phyloP scores from a whole-genome alignment of 2,113 vertebrate species.

The Ptyas mucosa region DNA sequence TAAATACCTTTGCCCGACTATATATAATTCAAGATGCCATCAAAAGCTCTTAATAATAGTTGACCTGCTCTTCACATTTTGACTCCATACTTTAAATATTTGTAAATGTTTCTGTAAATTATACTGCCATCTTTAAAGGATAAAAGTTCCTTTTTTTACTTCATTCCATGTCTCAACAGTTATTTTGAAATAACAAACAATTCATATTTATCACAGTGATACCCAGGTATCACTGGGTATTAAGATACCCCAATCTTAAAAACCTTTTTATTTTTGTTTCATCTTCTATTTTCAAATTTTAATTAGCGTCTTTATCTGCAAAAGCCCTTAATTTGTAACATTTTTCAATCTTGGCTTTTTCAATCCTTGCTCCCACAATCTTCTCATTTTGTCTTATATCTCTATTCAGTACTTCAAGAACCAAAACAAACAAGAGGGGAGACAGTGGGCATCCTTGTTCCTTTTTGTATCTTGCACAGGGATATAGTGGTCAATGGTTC shows the following conservation, averaged over 20 bases:
- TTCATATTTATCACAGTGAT: not conserved
- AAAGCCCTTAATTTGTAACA: not conserved
- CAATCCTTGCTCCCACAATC: not conserved
- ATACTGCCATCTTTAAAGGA: not conserved
- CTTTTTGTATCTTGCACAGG: not conserved
- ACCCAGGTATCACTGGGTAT: no score
- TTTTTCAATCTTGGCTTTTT: no score
- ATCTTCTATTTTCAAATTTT: not conserved
- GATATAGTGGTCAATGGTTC: not conserved
- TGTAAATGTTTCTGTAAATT: not conserved
- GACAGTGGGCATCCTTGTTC: not conserved
- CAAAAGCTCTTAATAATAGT: not conserved
- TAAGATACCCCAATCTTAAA: not conserved
- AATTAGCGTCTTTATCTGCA: not conserved
- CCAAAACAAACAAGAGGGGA: not conserved
- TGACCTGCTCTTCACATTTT: not conserved
- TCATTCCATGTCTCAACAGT: not conserved
- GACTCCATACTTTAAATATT: not conserved
- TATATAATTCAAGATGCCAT: not conserved
- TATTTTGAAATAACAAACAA: not conserved
- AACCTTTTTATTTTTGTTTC: not conserved
- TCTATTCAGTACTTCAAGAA: not conserved
- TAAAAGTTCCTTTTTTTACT: not conserved
- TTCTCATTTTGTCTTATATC: not conserved
- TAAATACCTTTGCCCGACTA: not conserved